Conservation (phyloP, 2,888 invertebrate species). For the Orthosia cruda region DNA sequence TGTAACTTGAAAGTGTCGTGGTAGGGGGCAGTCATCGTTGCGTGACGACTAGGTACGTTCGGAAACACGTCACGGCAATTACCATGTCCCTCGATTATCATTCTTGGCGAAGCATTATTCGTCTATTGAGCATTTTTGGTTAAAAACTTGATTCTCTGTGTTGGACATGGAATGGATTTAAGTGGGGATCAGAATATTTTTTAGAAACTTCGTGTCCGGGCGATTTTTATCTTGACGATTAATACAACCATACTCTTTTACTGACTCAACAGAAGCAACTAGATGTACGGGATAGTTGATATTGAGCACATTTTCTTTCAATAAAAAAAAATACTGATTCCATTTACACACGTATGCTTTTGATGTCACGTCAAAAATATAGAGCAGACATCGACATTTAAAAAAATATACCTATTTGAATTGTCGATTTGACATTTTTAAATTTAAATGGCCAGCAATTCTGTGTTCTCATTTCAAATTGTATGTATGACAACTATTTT, state of each 20-base stretch:
- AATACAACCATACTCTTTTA: not conserved
- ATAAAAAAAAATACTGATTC: not conserved
- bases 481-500: constrained; percentile 66
- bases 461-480: constrained; percentile 71
- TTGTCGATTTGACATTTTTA: constrained; percentile 28
- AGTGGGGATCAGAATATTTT: constrained; percentile 1
- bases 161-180: constrained; percentile 24
- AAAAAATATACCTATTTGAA: constrained; percentile 46
- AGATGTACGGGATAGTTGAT: not conserved
- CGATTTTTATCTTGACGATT: not conserved
- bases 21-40: constrained; percentile 86
- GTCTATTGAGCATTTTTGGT: constrained; percentile 71
- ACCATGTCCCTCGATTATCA: constrained; percentile 83
- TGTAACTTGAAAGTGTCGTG: constrained; percentile 79
- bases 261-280: not conserved
- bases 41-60: constrained; percentile 84
- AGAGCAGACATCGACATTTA: constrained; percentile 37
- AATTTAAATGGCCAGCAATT: constrained; percentile 64
- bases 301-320: not conserved
- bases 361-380: constrained; percentile 54
- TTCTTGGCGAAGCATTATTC: constrained; percentile 78
- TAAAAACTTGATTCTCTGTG: constrained; percentile 52
- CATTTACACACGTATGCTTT: constrained; percentile 13
- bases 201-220: not conserved
- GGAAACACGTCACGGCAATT: constrained; percentile 84